phyloP scores from a whole-genome alignment of 2,113 vertebrate genomes.

The Camelus dromedarius region DNA sequence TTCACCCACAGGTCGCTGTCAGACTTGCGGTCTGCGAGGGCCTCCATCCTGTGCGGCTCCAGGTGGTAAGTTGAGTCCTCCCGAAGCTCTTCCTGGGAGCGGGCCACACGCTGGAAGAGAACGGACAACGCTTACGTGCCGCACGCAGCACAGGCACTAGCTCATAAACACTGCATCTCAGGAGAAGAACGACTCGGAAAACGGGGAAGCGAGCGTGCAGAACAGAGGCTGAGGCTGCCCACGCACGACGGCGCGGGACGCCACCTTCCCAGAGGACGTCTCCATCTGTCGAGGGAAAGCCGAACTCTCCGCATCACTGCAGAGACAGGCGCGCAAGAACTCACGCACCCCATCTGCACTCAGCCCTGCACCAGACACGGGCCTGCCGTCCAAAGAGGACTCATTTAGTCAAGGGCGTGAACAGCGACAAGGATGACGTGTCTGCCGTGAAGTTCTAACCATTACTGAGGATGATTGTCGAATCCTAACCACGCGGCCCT shows the following conservation, averaged over 20 bases:
- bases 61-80: constrained; percentile 88
- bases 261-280: not conserved
- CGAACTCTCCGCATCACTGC: not conserved
- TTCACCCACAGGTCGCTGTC: constrained; percentile 93
- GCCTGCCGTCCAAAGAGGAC: accelerated
- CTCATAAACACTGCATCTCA: accelerated
- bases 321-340: accelerated
- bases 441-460: not conserved
- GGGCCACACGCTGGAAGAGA: constrained; percentile 89
- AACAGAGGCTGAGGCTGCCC: not conserved
- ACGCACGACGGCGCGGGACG: too few species aligned
- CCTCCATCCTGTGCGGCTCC: constrained; percentile 88
- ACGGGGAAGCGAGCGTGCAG: accelerated
- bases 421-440: too few species aligned
- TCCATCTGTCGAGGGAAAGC: not conserved
- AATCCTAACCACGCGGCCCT: not conserved
- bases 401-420: accelerated
- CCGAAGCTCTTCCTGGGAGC: constrained; percentile 95
- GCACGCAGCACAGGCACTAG: too few species aligned
- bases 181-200: not conserved
- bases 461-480: not conserved
- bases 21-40: constrained; percentile 85
- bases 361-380: too few species aligned
- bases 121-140: not conserved
- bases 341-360: too few species aligned